Evolutionary conservation across 1,140 invertebrate species (phyloP).

Genomic region (Physella acuta): DNA sequence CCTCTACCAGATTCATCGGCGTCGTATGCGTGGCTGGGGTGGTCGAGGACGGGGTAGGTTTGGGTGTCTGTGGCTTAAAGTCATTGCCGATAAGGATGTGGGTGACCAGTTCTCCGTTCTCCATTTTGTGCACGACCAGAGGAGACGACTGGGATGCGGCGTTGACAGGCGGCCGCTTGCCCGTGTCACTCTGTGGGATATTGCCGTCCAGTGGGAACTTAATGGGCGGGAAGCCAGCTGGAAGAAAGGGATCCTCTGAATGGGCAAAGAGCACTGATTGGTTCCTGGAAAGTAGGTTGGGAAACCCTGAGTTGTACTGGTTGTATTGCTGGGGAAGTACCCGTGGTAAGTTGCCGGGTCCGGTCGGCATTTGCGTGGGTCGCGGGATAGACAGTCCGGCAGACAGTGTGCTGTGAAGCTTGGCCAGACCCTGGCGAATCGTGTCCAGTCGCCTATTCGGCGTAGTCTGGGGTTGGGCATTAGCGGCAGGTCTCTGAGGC

Average conservation of each 20-base stretch:
- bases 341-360: too few relatives aligned
- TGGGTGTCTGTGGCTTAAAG: not conserved
- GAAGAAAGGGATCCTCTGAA: not conserved
- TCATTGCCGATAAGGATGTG: constrained; percentile 1
- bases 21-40: too few relatives aligned
- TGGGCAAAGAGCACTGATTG: too few relatives aligned
- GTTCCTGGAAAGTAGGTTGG: too few relatives aligned
- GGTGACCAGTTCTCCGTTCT: not conserved
- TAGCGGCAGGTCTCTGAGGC: too few relatives aligned
- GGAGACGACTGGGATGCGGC: not conserved
- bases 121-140: not conserved
- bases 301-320: too few relatives aligned
- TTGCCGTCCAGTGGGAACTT: too few relatives aligned
- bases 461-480: too few relatives aligned
- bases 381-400: too few relatives aligned
- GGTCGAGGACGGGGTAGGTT: not conserved
- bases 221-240: not conserved
- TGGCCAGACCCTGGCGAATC: not conserved
- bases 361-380: too few relatives aligned
- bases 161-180: not conserved
- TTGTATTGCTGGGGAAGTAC: too few relatives aligned
- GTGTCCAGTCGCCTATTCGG: not conserved
- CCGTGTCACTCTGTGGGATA: not conserved
- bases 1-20: too few relatives aligned
- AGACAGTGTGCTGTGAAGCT: not conserved